These are phyloP conservation scores for Dasypogon diadema DNA, from an alignment of 2,888 invertebrate species.

Conservation along the genomic window DNA sequence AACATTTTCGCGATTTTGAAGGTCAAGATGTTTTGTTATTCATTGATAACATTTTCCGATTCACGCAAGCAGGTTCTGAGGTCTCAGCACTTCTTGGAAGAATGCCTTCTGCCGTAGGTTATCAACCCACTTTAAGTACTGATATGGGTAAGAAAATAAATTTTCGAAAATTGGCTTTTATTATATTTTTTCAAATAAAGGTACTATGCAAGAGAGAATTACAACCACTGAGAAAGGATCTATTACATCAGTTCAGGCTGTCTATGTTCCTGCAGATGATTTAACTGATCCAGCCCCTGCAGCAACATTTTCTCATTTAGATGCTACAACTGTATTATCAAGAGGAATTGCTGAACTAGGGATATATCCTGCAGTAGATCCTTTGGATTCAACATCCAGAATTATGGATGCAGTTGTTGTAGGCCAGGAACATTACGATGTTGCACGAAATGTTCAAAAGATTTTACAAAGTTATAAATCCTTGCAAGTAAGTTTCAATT, in stretches of 20 bases:
- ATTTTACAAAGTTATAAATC: conserved; percentile 87
- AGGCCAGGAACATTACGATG: conserved; percentile 88
- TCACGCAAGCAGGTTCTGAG: conserved; percentile 92
- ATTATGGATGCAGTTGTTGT: conserved; percentile 94
- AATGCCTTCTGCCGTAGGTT: conserved; percentile 95
- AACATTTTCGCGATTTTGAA: conserved; percentile 94
- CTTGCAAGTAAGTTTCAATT: conserved; percentile 75
- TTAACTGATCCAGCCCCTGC: conserved; percentile 97
- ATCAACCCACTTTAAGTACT: conserved; percentile 94
- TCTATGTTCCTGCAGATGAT: conserved; percentile 95
- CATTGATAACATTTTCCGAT: conserved; percentile 97
- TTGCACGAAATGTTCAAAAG: conserved; percentile 92
- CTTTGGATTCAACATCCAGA: conserved; percentile 93
- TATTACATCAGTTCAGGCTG: conserved; percentile 95
- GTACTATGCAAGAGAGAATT: conserved; percentile 94
- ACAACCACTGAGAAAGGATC: conserved; percentile 96
- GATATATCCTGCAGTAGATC: conserved; percentile 95
- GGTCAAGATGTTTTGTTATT: conserved; percentile 95
- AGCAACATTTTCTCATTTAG: conserved; percentile 96
- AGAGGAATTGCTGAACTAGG: conserved; percentile 93
- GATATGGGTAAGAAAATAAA: conserved; percentile 92
- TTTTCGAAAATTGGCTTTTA: too few species aligned
- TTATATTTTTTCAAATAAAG: conserved; percentile 29
- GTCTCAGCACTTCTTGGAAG: conserved; percentile 92
- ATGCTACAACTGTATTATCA: conserved; percentile 93